Evolutionary conservation across 1,140 invertebrate genomes (phyloP).

Genomic region (Leucophenga varia): DNA sequence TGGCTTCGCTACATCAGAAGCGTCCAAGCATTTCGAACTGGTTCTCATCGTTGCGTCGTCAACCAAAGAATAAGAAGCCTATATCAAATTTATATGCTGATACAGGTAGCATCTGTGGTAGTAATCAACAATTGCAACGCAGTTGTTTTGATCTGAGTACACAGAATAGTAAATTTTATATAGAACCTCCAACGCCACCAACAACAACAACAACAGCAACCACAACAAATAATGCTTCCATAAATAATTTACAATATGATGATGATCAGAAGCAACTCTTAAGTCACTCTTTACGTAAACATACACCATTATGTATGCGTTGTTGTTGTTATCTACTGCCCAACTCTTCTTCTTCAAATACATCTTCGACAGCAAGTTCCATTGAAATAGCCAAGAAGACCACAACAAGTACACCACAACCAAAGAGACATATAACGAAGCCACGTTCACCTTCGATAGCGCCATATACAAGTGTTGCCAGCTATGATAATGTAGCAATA

Average conservation of each 20-base stretch:
- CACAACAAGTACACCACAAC: neutral
- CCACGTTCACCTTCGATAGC: conserved; percentile 34
- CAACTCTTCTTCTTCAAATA: conserved; percentile 1
- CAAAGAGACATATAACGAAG: neutral
- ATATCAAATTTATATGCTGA: conserved; percentile 11
- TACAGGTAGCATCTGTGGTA: conserved; percentile 28
- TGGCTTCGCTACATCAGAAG: conserved; percentile 56
- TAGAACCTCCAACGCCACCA: conserved; percentile 4
- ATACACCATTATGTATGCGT: conserved; percentile 24
- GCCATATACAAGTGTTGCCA: conserved; percentile 37
- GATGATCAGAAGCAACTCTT: conserved; percentile 22
- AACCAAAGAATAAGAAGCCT: conserved; percentile 59
- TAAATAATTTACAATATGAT: too few relatives aligned
- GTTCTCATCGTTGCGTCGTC: conserved; percentile 73
- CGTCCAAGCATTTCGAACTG: conserved; percentile 68
- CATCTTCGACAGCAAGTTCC: conserved; percentile 5
- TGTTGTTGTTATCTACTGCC: conserved; percentile 36
- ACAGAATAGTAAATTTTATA: conserved; percentile 15
- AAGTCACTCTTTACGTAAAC: too few relatives aligned
- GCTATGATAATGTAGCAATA: conserved; percentile 13
- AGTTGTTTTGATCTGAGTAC: conserved; percentile 50
- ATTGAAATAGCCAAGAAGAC: conserved; percentile 13
- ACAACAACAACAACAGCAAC: conserved; percentile 21
- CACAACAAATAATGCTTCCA: conserved; percentile 15
- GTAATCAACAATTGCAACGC: conserved; percentile 50